phyloP scores from a whole-genome alignment of 2,888 invertebrate species.

The Pristionchus japonicus region DNA sequence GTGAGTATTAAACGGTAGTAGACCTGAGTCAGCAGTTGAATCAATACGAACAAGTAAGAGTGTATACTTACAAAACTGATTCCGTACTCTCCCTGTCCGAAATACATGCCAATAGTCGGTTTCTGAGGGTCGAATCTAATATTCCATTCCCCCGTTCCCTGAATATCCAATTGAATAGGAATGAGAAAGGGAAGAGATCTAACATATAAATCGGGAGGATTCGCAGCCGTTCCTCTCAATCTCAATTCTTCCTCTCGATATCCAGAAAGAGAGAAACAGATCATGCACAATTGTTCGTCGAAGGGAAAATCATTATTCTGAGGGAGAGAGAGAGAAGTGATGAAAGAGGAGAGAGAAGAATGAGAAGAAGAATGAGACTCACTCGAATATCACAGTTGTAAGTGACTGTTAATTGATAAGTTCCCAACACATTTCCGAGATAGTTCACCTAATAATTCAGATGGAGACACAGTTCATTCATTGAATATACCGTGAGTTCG shows the following conservation, averaged over 20 bases:
- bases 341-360: too few species aligned
- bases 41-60: too few species aligned
- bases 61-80: neutral
- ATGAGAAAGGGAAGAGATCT: neutral
- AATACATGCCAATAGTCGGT: neutral
- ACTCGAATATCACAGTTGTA: conserved; percentile 26
- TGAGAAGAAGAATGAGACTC: too few species aligned
- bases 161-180: neutral
- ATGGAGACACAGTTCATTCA: neutral
- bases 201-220: conserved; percentile 2
- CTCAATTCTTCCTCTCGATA: neutral
- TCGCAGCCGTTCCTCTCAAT: neutral
- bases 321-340: too few species aligned
- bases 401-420: neutral
- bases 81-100: neutral
- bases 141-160: conserved; percentile 9
- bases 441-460: neutral
- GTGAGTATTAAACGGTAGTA: conserved; percentile 6
- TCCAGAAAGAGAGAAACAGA: neutral
- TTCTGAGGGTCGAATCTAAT: neutral
- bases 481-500: neutral
- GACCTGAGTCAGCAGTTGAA: neutral
- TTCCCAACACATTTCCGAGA: neutral
- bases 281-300: conserved; percentile 10
- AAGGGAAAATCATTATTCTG: conserved; percentile 12